phyloP scores from a whole-genome alignment of 2,113 vertebrate genomes.

The Plectropomus leopardus region DNA sequence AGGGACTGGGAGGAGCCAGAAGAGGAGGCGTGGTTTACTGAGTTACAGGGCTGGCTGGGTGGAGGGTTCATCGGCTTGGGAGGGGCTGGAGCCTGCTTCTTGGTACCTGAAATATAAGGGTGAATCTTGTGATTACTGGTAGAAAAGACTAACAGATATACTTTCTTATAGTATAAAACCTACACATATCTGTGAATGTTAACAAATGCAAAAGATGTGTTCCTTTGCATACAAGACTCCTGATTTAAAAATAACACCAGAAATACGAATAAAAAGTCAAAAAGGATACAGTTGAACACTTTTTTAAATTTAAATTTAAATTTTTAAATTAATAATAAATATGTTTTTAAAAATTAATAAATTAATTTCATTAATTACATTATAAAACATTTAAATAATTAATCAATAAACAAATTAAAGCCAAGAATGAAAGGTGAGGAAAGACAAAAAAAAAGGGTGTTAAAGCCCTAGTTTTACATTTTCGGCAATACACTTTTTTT shows the following conservation, averaged over 20 bases:
- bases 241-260: neutral
- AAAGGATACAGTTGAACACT: neutral
- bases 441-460: too few species aligned
- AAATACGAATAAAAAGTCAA: neutral
- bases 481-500: too few species aligned
- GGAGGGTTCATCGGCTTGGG: conserved; percentile 93
- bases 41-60: conserved; percentile 86
- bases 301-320: too few species aligned
- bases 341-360: too few species aligned
- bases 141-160: neutral
- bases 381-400: too few species aligned
- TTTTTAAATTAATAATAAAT: too few species aligned
- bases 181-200: too few species aligned
- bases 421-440: too few species aligned
- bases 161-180: neutral
- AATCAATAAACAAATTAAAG: too few species aligned
- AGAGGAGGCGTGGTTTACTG: conserved; percentile 70
- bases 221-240: neutral
- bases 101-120: conserved; percentile 85
- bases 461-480: too few species aligned
- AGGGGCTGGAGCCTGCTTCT: conserved; percentile 96
- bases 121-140: neutral
- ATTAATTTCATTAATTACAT: too few species aligned
- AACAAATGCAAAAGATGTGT: too few species aligned
- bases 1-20: conserved; percentile 83